phyloP scores from a whole-genome alignment of 2,888 invertebrate species.

The Epicampocera succincta region DNA sequence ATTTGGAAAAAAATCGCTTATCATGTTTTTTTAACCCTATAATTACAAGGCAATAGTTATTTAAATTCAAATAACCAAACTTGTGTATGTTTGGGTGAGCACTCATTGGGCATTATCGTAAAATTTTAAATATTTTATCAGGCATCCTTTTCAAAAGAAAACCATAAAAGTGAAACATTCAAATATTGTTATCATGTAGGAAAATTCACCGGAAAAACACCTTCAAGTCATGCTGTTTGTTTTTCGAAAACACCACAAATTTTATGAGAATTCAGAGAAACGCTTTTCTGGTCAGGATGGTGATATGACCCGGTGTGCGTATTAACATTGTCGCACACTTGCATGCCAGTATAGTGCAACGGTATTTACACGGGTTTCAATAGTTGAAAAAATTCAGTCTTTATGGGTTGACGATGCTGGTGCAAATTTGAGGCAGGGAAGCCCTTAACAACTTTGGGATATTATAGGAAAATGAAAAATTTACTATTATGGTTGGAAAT shows the following conservation, averaged over 20 bases:
- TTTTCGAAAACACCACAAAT: background rate
- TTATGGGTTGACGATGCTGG: too few species aligned
- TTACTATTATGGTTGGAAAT: too few species aligned
- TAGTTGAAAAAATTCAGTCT: slow-evolving; percentile 4
- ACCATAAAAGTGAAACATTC: background rate
- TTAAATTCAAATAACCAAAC: background rate
- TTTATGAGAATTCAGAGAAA: slow-evolving; percentile 15
- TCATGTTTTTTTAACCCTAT: slow-evolving; percentile 18
- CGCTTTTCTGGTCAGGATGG: background rate
- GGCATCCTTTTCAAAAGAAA: slow-evolving; percentile 28
- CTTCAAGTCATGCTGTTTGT: slow-evolving; percentile 4
- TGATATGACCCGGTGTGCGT: background rate
- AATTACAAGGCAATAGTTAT: slow-evolving; percentile 28
- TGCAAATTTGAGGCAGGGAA: too few species aligned
- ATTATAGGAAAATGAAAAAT: too few species aligned
- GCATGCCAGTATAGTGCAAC: background rate
- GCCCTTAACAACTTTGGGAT: too few species aligned
- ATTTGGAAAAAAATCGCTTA: slow-evolving; percentile 21
- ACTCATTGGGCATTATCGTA: slow-evolving; percentile 41
- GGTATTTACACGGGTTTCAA: slow-evolving; percentile 22
- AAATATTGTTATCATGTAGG: background rate
- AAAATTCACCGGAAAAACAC: slow-evolving; percentile 38
- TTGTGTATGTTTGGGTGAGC: background rate
- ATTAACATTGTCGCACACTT: background rate
- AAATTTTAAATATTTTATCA: slow-evolving; percentile 2